Evolutionary conservation across 2,113 vertebrate species (phyloP).

Genomic region (Xyliphius kryptos): DNA sequence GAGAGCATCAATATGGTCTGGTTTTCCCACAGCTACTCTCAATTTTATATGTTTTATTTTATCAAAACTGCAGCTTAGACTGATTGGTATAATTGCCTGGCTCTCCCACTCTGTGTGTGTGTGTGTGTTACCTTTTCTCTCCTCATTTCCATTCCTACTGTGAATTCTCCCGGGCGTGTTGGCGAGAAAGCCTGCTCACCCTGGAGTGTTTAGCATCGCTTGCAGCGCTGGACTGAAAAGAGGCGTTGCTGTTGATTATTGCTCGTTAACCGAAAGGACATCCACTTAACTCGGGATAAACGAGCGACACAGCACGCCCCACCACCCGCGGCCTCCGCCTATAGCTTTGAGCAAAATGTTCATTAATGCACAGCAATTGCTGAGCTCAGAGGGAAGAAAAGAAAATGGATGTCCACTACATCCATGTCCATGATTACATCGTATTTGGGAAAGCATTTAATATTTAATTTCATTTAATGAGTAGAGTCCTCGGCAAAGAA

Average conservation of each 20-base stretch:
- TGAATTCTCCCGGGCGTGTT: constrained; percentile 61
- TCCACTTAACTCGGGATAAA: constrained; percentile 78
- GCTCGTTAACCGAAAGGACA: constrained; percentile 83
- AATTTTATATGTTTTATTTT: constrained; percentile 28
- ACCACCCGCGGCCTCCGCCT: constrained; percentile 71
- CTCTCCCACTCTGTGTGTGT: constrained; percentile 8
- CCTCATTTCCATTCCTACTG: constrained; percentile 17
- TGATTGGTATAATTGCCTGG: constrained; percentile 3
- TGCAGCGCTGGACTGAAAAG: constrained; percentile 71
- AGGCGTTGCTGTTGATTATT: constrained; percentile 82
- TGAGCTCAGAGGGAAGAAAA: constrained; percentile 65
- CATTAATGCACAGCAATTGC: constrained; percentile 79
- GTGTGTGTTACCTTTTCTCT: constrained; percentile 8
- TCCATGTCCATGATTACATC: constrained; percentile 68
- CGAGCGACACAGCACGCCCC: constrained; percentile 71
- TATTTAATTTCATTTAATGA: constrained; percentile 65
- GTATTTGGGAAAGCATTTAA: constrained; percentile 72
- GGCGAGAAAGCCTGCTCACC: constrained; percentile 50
- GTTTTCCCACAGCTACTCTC: constrained; percentile 39
- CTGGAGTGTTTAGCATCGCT: constrained; percentile 72
- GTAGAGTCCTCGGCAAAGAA: constrained; percentile 28
- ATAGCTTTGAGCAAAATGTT: constrained; percentile 78
- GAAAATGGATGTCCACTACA: constrained; percentile 66
- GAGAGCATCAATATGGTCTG: constrained; percentile 39
- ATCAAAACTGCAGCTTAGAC: constrained; percentile 10